Conservation (phyloP, 2,113 vertebrate genomes). For the Apistogramma diplotaenia region DNA sequence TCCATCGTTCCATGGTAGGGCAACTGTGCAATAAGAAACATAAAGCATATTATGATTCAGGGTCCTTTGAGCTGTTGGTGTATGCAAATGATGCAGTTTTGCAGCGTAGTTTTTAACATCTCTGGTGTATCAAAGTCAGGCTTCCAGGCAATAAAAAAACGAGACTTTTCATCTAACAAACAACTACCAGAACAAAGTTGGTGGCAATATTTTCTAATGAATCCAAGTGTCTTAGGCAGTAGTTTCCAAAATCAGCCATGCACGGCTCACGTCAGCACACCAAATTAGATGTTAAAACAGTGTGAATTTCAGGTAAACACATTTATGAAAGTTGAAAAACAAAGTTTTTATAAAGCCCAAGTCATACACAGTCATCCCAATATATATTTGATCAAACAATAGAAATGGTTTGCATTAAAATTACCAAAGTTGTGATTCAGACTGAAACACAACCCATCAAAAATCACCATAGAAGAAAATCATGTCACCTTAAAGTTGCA, state of each 20-base stretch:
- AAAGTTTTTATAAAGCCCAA: not conserved
- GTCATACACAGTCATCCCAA: not conserved
- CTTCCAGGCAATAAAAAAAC: not conserved
- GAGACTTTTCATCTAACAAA: not conserved
- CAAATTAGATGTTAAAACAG: not conserved
- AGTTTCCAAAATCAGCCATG: not conserved
- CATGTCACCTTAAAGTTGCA: too few relatives aligned
- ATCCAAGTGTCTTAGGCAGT: not conserved
- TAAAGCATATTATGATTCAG: not conserved
- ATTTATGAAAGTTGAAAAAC: too few relatives aligned
- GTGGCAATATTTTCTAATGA: not conserved
- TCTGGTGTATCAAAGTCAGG: conserved; percentile 15
- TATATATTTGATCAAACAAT: not conserved
- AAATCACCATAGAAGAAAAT: not conserved
- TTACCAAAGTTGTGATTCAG: not conserved
- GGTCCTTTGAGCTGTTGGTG: not conserved
- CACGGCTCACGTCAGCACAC: not conserved
- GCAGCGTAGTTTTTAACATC: not conserved
- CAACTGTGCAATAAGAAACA: not conserved
- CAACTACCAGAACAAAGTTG: not conserved
- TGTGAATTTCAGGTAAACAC: not conserved
- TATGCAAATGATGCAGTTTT: not conserved
- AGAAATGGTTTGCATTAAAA: not conserved
- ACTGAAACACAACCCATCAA: not conserved
- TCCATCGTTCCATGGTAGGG: not conserved